Evolutionary conservation across 2,888 invertebrate genomes (phyloP), one percentile per base, ranked within the genome.

Genomic region (Emmelina monodactyla): DNA sequence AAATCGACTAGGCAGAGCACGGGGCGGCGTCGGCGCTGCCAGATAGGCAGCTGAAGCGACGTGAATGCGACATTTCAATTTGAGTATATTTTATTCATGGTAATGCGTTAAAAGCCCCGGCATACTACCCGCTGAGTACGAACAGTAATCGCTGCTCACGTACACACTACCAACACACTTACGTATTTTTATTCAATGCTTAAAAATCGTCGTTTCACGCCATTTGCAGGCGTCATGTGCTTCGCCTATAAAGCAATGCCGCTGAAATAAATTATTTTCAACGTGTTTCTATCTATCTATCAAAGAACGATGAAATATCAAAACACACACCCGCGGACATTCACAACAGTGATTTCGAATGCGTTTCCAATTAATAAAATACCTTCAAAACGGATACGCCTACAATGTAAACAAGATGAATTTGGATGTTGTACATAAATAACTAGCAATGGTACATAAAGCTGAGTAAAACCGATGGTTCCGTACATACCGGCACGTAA

Each of bases 41-140:
- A 70, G 72, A 72, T 65, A 70, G 73, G 69, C 66, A 60, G 62
- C 55, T 54, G 56, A 64, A 68, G 67, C 68, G 68, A 69, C 68
- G 59, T 62, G 72, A 73, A 73, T 71, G 68, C 78, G 78, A 75
- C 75, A 72, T 76, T 76, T 78, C 79, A 79, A 78, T 79, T 76
- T 76, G 67, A 64, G 67, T 58, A 71, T 79, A 76, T 79, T 73
- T 78, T 78, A 79, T 78, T 76, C 78, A 79, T 69, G 75, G 73
- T 78, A 79, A 76, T 76, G 70, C 76, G 75, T 75, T 79, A 75
- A 75, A 76, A 79, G 76, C 75, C 62, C 63, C 55, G 58, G 59
- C 70, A 65, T 63, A 68, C 65, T 63, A 66, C 63, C 66, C 60
- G 63, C 62, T 66, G 56, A 49, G 58, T 55, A 51, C 53, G 57